phyloP scores from a whole-genome alignment of 2,113 vertebrate genomes.

The Prionailurus viverrinus region DNA sequence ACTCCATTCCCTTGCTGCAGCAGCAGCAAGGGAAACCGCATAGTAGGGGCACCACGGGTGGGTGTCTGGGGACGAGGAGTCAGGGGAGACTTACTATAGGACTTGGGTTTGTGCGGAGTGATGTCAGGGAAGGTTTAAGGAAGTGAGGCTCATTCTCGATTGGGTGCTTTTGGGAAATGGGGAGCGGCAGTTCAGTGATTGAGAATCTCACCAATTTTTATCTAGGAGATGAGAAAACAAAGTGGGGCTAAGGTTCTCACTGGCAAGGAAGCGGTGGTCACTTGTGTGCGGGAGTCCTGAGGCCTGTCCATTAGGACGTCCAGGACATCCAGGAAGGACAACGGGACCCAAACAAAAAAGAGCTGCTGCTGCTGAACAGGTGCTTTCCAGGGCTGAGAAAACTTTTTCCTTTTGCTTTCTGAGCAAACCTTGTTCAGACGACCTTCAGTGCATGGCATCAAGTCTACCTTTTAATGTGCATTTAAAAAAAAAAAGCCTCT shows the following conservation, averaged over 20 bases:
- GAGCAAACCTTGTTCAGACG: slow-evolving; percentile 47
- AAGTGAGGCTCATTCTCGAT: background rate
- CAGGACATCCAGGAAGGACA: background rate
- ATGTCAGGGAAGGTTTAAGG: background rate
- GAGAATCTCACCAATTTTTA: background rate
- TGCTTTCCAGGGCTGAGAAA: background rate
- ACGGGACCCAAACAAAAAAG: background rate
- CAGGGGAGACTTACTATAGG: background rate
- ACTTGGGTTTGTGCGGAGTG: background rate
- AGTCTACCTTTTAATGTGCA: slow-evolving; percentile 42
- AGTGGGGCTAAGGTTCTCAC: background rate
- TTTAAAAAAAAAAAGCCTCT: slow-evolving; percentile 37
- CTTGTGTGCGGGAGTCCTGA: background rate
- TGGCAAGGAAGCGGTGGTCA: background rate
- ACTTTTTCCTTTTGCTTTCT: background rate
- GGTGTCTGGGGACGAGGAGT: background rate
- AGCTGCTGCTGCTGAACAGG: background rate
- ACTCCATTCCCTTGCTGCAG: background rate
- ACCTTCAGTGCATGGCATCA: slow-evolving; percentile 16
- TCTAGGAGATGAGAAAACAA: background rate
- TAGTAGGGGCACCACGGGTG: background rate
- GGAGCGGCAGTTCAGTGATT: background rate
- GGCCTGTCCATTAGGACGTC: background rate
- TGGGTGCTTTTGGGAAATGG: background rate
- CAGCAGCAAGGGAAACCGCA: background rate